Evolutionary conservation across 2,113 vertebrate genomes (phyloP).

Genomic region (Leptobrachium leishanense): DNA sequence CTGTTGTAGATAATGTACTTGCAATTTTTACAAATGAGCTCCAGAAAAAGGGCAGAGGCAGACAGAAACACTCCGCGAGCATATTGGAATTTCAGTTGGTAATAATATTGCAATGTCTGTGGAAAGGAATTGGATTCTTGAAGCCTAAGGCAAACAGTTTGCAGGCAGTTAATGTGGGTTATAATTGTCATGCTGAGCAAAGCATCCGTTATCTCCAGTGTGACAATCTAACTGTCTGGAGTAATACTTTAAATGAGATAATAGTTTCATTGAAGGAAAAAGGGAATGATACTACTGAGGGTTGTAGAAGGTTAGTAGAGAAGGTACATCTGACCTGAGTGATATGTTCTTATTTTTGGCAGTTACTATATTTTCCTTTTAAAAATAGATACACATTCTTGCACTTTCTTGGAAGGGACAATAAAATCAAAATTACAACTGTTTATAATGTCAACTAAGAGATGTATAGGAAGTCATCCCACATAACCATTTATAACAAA

Average conservation of each 20-base stretch:
- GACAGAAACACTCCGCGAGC: not conserved
- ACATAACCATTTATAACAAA: too few relatives aligned
- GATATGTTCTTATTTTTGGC: too few relatives aligned
- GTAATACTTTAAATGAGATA: slow-evolving; percentile 22
- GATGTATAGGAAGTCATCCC: too few relatives aligned
- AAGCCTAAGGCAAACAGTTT: slow-evolving; percentile 9
- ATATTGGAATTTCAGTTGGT: not conserved
- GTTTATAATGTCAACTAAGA: too few relatives aligned
- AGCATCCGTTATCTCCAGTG: slow-evolving; percentile 16
- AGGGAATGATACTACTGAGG: not conserved
- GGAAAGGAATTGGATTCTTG: not conserved
- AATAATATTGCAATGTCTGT: not conserved
- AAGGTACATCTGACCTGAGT: not conserved
- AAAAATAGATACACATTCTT: too few relatives aligned
- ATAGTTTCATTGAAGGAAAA: not conserved
- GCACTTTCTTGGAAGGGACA: too few relatives aligned
- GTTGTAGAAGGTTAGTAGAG: not conserved
- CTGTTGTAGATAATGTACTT: not conserved
- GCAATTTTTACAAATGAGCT: not conserved
- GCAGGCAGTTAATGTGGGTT: slow-evolving; percentile 19
- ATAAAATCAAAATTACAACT: too few relatives aligned
- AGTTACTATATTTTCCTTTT: too few relatives aligned
- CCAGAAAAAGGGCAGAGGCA: slow-evolving; percentile 1
- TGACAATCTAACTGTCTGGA: slow-evolving; percentile 8
- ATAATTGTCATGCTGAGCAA: slow-evolving; percentile 23